A percentile compares a stretch with the other conserved stretches of the same genome.
phyloP scores from a whole-genome alignment of 2,888 invertebrate species.

The Perizoma flavofasciatum region DNA sequence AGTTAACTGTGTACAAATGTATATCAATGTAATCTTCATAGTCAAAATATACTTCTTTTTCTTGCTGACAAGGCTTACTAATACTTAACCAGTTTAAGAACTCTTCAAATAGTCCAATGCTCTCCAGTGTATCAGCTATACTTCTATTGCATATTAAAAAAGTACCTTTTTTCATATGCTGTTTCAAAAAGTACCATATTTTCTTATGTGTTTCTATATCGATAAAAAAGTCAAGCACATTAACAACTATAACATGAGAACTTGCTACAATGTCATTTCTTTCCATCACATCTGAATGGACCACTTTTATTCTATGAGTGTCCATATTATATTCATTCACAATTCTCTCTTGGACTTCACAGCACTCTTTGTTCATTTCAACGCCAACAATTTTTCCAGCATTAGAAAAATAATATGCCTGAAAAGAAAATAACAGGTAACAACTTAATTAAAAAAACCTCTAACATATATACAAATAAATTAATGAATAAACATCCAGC shows the following conservation, averaged over 20 bases:
- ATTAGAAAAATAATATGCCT: conserved; percentile 86
- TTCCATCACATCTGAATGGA: conserved; percentile 84
- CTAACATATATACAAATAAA: too few species aligned
- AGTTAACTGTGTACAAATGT: conserved; percentile 74
- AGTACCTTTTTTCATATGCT: conserved; percentile 80
- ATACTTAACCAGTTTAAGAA: conserved; percentile 76
- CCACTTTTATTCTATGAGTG: conserved; percentile 76
- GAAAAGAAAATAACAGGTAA: conserved; percentile 43
- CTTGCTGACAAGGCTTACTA: conserved; percentile 67
- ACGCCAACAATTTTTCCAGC: conserved; percentile 85
- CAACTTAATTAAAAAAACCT: too few species aligned
- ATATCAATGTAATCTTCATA: conserved; percentile 68
- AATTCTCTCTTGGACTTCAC: conserved; percentile 84
- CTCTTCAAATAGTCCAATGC: conserved; percentile 75
- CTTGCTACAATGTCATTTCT: conserved; percentile 77
- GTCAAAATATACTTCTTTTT: conserved; percentile 75
- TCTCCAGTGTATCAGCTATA: conserved; percentile 78
- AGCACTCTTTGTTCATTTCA: conserved; percentile 87
- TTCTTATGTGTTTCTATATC: conserved; percentile 81
- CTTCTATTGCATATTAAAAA: conserved; percentile 85
- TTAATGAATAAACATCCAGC: too few species aligned
- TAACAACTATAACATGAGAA: conserved; percentile 86
- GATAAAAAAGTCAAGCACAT: conserved; percentile 88
- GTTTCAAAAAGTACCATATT: conserved; percentile 85
- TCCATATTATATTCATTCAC: conserved; percentile 80